phyloP scores from a whole-genome alignment of 2,113 vertebrate species.

The Dromaius novaehollandiae region DNA sequence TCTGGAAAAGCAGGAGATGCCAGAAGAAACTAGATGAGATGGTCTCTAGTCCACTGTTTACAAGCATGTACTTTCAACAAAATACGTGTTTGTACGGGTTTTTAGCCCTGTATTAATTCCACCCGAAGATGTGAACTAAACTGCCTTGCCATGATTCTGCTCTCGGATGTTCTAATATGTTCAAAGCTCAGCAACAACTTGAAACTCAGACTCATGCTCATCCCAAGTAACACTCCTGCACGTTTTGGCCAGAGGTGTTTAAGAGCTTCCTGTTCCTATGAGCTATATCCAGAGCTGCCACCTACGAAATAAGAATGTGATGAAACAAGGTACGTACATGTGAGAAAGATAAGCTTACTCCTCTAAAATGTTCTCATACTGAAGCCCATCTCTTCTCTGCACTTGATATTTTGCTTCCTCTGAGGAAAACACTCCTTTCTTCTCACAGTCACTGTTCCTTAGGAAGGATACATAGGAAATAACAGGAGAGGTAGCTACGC shows the following conservation, averaged over 20 bases:
- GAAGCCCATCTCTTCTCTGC: neutral
- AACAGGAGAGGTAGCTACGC: neutral
- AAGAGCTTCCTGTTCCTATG: neutral
- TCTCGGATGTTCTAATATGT: neutral
- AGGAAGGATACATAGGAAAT: neutral
- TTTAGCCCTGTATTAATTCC: conserved; percentile 15
- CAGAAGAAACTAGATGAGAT: conserved; percentile 9
- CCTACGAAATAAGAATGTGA: neutral
- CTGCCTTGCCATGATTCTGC: neutral
- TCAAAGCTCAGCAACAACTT: neutral
- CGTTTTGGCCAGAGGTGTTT: neutral
- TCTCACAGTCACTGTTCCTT: neutral
- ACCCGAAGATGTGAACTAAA: conserved; percentile 42
- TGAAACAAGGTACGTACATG: neutral
- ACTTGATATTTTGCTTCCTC: neutral
- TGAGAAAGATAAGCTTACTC: neutral
- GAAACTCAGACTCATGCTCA: neutral
- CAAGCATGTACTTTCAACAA: conserved; percentile 45
- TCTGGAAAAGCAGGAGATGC: neutral
- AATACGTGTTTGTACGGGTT: neutral
- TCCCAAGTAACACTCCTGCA: neutral
- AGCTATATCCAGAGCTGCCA: neutral
- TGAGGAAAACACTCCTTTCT: neutral
- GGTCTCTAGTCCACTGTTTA: conserved; percentile 38
- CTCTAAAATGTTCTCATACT: neutral